These are phyloP conservation scores for Drosophila paramelanica DNA, from an alignment of 2,888 invertebrate species.

Conservation along the genomic window DNA sequence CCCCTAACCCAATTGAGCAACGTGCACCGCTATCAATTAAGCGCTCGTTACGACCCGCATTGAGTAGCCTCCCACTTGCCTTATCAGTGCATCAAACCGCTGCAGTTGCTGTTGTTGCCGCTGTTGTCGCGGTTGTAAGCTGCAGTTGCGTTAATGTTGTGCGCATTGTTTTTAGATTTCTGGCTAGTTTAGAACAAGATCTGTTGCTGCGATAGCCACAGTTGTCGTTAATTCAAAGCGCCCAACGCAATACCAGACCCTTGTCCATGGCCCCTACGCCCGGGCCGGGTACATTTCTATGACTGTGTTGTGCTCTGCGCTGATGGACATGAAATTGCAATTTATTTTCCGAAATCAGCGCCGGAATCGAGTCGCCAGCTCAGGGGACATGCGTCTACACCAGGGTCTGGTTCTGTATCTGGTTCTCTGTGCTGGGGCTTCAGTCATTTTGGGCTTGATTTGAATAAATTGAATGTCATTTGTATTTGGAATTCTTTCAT, in stretches of 20 bases:
- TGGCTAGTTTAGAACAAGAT: constrained; percentile 50
- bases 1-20: constrained; percentile 34
- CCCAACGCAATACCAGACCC: constrained; percentile 16
- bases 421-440: constrained; percentile 16
- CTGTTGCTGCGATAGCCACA: constrained; percentile 54
- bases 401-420: constrained; percentile 14
- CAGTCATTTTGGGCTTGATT: constrained; percentile 71
- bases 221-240: constrained; percentile 30
- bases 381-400: constrained; percentile 46
- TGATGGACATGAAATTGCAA: constrained; percentile 80
- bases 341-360: constrained; percentile 76
- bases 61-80: constrained; percentile 47
- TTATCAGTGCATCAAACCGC: constrained; percentile 44
- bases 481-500: constrained; percentile 71
- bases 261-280: constrained; percentile 13
- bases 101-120: constrained; percentile 41
- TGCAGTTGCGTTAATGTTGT: constrained; percentile 57
- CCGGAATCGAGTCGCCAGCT: constrained; percentile 47
- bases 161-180: constrained; percentile 56
- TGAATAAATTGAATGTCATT: constrained; percentile 81
- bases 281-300: constrained; percentile 17
- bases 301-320: constrained; percentile 32
- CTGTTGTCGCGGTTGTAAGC: constrained; percentile 38
- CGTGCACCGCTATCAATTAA: constrained; percentile 61
- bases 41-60: constrained; percentile 61